Evolutionary conservation across 2,797 vertebrate genomes (phyloP), one percentile per base, ranked within the genome.

Genomic region (Naso thynnoides): DNA sequence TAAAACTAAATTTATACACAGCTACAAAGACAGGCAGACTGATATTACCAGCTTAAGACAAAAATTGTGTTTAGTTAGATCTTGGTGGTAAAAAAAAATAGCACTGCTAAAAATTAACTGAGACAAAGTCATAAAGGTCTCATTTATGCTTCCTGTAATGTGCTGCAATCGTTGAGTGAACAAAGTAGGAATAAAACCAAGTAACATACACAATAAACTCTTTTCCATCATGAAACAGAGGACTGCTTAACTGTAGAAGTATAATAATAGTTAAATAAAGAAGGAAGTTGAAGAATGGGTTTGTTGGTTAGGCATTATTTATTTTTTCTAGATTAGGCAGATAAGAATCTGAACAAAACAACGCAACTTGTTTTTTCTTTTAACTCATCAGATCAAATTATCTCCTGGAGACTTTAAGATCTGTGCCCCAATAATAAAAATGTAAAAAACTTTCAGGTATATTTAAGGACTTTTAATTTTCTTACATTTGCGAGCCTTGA

Each of bases 341-440:
- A 70, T 55, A 19, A 27, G 0, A 74, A 75, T 70, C 77, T 45
- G 9, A 33, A 11, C 3, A 39, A 13, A 23, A 9, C 5, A 8
- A 5, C 8, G 7, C 15, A 7, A 8, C n/a, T n/a, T n/a, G n/a
- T n/a, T n/a, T 36, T 31, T 31, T 7, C 2, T 57, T 41, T 44
- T 2, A 26, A 60, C 5, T 29, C 4, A 29, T 58, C 53, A 48
- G 4, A 52, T 58, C 1, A 54, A 58, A 58, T 16, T 33, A 29
- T 14, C 5, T 0, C 9, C 15, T 2, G 27, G 16, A 18, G 15
- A 55, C 5, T 14, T 26, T 13, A 13, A 33, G 16, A 60, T 44
- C 19, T 39, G 13, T 57, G 16, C 5, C 4, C 11, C 21, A 24
- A 24, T 33, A 11, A 39, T 18, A 1, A 27, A 6, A 5, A 3